Evolutionary conservation across 2,113 vertebrate species (phyloP).

Genomic region (Cathartes aura): DNA sequence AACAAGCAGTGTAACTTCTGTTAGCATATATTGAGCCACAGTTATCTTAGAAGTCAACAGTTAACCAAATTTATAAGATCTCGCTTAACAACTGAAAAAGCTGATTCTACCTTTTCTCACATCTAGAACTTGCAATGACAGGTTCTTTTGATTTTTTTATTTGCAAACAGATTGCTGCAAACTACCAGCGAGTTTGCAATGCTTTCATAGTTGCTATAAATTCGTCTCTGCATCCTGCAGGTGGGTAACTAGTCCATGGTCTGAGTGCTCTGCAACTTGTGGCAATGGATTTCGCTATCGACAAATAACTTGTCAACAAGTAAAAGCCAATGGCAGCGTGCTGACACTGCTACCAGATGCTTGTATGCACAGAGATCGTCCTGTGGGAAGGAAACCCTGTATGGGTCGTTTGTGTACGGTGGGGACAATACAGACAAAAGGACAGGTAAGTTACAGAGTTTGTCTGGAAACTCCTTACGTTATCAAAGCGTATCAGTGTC

Average conservation of each 20-base stretch:
- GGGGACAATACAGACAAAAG: constrained; percentile 53
- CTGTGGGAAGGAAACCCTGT: constrained; percentile 74
- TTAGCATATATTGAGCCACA: not conserved
- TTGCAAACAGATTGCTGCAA: not conserved
- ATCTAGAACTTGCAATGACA: not conserved
- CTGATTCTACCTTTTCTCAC: not conserved
- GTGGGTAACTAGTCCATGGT: constrained; percentile 82
- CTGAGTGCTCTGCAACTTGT: constrained; percentile 83
- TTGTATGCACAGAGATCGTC: constrained; percentile 66
- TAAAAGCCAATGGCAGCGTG: constrained; percentile 35
- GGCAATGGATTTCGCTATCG: constrained; percentile 80
- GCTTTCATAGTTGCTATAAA: not conserved
- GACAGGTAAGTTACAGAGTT: constrained; percentile 68
- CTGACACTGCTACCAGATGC: not conserved
- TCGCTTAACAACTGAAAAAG: not conserved
- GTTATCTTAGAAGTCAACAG: not conserved
- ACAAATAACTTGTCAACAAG: constrained; percentile 78
- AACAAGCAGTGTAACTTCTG: not conserved
- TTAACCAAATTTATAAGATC: not conserved
- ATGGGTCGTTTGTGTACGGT: constrained; percentile 50
- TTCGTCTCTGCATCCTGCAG: constrained; percentile 51
- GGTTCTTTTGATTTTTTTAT: not conserved
- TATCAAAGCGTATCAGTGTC: accelerated
- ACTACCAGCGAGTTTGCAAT: accelerated
- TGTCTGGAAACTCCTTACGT: accelerated